phyloP scores from a whole-genome alignment of 2,888 invertebrate species.

The Ormyrus rosae region DNA sequence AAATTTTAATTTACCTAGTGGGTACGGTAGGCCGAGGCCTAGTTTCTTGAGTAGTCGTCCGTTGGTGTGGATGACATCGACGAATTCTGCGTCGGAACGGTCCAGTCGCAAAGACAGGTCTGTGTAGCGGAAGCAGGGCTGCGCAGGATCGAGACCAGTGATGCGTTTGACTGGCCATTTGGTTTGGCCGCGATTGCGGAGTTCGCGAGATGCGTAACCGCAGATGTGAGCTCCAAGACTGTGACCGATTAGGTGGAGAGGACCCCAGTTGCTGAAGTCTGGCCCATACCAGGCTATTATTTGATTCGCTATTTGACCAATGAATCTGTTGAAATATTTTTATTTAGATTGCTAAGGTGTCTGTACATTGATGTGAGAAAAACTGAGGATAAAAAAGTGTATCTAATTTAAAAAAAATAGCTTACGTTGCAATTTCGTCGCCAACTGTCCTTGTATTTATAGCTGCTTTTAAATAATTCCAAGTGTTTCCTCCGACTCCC shows the following conservation, averaged over 20 bases:
- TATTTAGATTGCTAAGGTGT: too few species aligned
- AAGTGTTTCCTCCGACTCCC: constrained; percentile 78
- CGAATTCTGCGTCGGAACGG: constrained; percentile 79
- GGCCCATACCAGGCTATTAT: too few species aligned
- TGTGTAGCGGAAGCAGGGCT: constrained; percentile 79
- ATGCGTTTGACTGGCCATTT: constrained; percentile 68
- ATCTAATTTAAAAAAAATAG: too few species aligned
- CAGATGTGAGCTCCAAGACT: constrained; percentile 82
- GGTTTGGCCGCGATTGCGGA: constrained; percentile 72
- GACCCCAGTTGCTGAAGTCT: constrained; percentile 64
- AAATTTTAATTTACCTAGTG: constrained; percentile 74
- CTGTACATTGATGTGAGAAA: too few species aligned
- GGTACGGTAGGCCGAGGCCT: constrained; percentile 79
- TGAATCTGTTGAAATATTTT: too few species aligned
- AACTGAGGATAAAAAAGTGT: too few species aligned
- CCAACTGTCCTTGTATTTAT: constrained; percentile 80
- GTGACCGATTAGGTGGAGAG: constrained; percentile 80
- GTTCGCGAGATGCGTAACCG: constrained; percentile 77
- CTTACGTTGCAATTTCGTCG: constrained; percentile 77
- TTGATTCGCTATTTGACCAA: too few species aligned
- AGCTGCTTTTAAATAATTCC: constrained; percentile 81
- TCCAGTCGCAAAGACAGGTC: constrained; percentile 77
- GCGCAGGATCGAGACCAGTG: constrained; percentile 81
- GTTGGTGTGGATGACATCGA: constrained; percentile 82
- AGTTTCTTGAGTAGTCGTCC: constrained; percentile 77